A percentile compares a stretch with the other conserved stretches of the same genome.
phyloP scores from a whole-genome alignment of 2,888 invertebrate genomes.

The Agrochola litura region DNA sequence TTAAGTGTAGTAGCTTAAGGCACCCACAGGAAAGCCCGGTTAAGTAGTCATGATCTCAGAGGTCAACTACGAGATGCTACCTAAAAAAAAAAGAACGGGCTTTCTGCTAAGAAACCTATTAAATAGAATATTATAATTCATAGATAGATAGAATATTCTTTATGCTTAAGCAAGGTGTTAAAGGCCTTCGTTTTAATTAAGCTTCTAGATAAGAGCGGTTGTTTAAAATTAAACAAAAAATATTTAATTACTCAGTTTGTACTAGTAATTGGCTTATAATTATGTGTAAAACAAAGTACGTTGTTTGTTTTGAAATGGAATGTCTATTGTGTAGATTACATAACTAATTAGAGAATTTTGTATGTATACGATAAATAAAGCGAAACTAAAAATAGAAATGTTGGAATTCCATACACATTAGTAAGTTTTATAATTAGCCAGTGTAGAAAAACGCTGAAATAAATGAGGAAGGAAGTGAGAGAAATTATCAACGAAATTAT shows the following conservation, averaged over 20 bases:
- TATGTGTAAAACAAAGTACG: conserved; percentile 19
- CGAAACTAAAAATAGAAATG: conserved; percentile 5
- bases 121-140: neutral
- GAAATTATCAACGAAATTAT: neutral
- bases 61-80: no score
- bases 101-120: no score
- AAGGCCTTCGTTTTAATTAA: conserved; percentile 11
- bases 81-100: no score
- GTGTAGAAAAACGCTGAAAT: neutral
- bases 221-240: conserved; percentile 9
- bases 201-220: neutral
- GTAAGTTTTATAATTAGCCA: conserved; percentile 5
- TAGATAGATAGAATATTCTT: no score
- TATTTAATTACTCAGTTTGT: conserved; percentile 3
- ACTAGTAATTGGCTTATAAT: conserved; percentile 11
- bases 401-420: neutral
- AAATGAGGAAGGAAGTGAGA: neutral
- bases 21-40: no score
- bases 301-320: conserved; percentile 26
- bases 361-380: neutral
- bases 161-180: neutral
- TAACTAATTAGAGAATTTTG: conserved; percentile 7
- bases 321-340: conserved; percentile 4
- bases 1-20: no score
- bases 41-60: no score